Conservation (phyloP, 2,888 invertebrate species). For the Augochlorella aurata region DNA sequence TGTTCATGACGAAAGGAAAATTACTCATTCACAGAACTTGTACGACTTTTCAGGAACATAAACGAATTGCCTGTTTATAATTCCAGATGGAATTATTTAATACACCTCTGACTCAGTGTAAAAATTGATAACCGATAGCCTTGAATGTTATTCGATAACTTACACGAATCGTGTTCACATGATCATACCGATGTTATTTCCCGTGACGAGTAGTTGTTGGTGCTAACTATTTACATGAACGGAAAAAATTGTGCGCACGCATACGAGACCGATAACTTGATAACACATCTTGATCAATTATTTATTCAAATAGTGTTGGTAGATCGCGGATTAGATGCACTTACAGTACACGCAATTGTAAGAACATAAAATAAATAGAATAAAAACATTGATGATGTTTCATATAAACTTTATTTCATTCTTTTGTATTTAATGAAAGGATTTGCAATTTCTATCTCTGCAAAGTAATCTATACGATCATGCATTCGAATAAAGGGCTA, state of each 20-base stretch:
- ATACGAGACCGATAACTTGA: not conserved
- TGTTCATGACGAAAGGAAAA: not conserved
- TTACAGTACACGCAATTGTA: not conserved
- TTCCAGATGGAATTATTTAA: slow-evolving; percentile 3
- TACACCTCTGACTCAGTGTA: not conserved
- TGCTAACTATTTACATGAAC: not conserved
- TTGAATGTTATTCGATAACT: slow-evolving; percentile 24
- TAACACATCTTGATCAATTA: not conserved
- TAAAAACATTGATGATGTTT: not conserved
- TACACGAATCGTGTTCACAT: slow-evolving; percentile 6
- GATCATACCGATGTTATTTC: not conserved
- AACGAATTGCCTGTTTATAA: not conserved
- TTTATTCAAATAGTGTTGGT: not conserved
- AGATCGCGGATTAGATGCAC: not conserved
- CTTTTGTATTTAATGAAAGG: not conserved
- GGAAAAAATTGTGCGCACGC: not conserved
- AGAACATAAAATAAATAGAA: not conserved
- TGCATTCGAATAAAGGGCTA: not conserved
- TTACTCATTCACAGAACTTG: not conserved
- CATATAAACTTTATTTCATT: not conserved
- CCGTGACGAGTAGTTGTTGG: not conserved
- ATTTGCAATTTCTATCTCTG: not conserved
- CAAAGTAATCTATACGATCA: not conserved
- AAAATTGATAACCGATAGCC: not conserved
- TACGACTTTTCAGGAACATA: not conserved